Conservation (phyloP, 2,888 invertebrate species). For the Agrilus biguttatus region DNA sequence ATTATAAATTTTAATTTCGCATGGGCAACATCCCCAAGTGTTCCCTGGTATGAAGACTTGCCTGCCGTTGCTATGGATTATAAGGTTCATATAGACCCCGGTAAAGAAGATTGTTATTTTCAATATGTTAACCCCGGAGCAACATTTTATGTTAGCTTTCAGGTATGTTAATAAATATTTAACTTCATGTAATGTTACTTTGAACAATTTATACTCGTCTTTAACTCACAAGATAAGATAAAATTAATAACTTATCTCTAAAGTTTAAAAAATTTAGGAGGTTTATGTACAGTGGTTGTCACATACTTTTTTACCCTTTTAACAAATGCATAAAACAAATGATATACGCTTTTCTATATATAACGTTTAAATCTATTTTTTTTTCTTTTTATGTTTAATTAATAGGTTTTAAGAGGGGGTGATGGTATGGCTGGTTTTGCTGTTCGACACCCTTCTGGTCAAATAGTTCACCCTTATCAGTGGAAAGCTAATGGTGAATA, state of each 20-base stretch:
- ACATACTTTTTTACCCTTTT: too few species aligned
- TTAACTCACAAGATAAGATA: too few species aligned
- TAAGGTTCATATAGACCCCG: conserved; percentile 89
- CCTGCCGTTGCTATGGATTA: conserved; percentile 94
- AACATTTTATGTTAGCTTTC: conserved; percentile 86
- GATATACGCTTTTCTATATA: too few species aligned
- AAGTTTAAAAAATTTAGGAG: too few species aligned
- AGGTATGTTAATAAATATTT: conserved; percentile 41
- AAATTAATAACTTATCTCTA: too few species aligned
- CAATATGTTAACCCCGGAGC: conserved; percentile 87
- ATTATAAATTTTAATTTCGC: too few species aligned
- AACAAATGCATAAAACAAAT: too few species aligned
- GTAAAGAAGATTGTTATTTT: conserved; percentile 88
- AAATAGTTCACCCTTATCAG: conserved; percentile 78
- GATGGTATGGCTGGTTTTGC: conserved; percentile 91
- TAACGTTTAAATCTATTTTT: background rate
- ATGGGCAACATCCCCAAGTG: conserved; percentile 26
- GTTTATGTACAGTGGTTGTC: too few species aligned
- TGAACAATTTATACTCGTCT: too few species aligned
- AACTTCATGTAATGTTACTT: too few species aligned
- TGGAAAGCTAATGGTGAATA: conserved; percentile 85
- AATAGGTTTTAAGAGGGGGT: conserved; percentile 77
- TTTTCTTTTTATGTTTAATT: conserved; percentile 10
- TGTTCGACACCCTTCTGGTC: conserved; percentile 70
- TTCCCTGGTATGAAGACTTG: conserved; percentile 72